phyloP scores from a whole-genome alignment of 2,113 vertebrate genomes.

The Sturnira hondurensis region DNA sequence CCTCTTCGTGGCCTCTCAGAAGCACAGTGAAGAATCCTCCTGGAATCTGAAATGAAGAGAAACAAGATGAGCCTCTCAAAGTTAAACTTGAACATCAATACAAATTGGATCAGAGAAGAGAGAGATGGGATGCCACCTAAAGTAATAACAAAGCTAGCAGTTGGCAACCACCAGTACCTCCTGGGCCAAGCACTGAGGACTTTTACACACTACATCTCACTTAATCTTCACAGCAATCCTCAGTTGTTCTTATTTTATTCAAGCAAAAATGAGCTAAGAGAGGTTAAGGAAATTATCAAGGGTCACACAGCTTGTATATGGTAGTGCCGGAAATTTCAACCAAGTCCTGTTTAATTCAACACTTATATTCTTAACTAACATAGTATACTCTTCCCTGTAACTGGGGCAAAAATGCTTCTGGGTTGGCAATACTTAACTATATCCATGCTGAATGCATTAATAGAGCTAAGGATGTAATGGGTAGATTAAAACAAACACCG shows the following conservation, averaged over 20 bases:
- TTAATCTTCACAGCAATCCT: neutral
- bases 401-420: neutral
- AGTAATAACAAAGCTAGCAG: neutral
- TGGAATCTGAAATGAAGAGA: neutral
- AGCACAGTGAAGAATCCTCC: neutral
- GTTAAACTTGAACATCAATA: neutral
- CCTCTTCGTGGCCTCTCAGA: neutral
- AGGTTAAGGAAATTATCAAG: constrained; percentile 9
- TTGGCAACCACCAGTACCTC: neutral
- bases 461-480: neutral
- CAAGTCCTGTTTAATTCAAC: neutral
- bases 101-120: neutral
- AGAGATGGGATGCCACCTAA: neutral
- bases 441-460: neutral
- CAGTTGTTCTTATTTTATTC: neutral
- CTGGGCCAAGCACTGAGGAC: neutral
- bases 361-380: neutral
- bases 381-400: neutral
- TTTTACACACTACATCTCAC: neutral
- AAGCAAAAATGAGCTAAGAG: neutral
- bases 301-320: neutral
- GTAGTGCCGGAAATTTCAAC: neutral
- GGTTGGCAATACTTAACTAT: neutral
- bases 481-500: neutral
- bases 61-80: neutral